Conservation (phyloP, 2,113 vertebrate genomes). For the Montifringilla adamsi region DNA sequence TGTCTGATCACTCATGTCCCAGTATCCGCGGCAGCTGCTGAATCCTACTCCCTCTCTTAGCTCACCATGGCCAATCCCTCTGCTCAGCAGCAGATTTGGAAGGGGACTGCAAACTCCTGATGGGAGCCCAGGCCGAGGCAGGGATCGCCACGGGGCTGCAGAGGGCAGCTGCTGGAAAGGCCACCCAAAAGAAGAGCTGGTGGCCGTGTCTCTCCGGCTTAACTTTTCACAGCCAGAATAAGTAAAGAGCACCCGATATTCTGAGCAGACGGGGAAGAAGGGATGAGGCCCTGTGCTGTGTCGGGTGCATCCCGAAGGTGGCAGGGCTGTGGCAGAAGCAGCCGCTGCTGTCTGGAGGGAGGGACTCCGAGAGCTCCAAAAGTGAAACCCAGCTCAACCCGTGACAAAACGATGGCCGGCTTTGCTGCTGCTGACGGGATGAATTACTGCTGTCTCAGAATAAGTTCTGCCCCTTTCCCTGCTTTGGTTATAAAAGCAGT, state of each 20-base stretch:
- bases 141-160: not conserved
- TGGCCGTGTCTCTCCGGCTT: not conserved
- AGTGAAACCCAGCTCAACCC: not conserved
- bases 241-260: not conserved
- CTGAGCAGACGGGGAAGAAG: not conserved
- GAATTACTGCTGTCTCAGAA: not conserved
- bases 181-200: not conserved
- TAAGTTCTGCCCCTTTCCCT: not conserved
- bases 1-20: not conserved
- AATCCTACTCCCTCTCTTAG: not conserved
- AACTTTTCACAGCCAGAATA: not conserved
- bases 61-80: not conserved
- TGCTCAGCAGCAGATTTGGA: not conserved
- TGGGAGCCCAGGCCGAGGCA: not conserved
- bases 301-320: not conserved
- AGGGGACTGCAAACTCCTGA: not conserved
- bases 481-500: not conserved
- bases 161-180: not conserved
- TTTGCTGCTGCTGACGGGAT: not conserved
- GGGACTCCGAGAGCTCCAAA: not conserved
- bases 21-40: not conserved
- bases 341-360: accelerated
- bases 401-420: accelerated
- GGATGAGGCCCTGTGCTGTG: not conserved
- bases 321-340: not conserved